Evolutionary conservation across 2,113 vertebrate species (phyloP), one percentile per base, ranked within the genome.

Genomic region (Centrocercus urophasianus): DNA sequence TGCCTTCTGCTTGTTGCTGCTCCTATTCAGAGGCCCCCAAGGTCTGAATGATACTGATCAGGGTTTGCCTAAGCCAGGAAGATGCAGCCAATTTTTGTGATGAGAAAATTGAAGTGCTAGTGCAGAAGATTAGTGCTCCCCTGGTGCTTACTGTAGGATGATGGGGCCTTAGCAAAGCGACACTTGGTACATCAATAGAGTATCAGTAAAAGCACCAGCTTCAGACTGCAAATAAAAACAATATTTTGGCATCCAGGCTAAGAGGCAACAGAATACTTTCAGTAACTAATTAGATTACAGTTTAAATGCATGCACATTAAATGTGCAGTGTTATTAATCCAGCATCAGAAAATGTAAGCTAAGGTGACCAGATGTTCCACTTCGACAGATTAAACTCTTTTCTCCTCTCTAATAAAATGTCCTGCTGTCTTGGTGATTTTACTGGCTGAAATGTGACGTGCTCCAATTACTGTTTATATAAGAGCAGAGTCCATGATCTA

Each of bases 41-140:
- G 89, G 70, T 91, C 81, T 90, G 36, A 84, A 27, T 0, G 3
- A 91, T 25, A 60, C 36, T 76, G 73, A 95, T 88, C 16, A 45
- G 87, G 19, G 38, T 54, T 93, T 81, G 89, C 60, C 61, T 70
- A 76, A 84, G 72, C 47, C 69, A 95, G 75, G 32, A 92, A 88
- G 82, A 74, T 13, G 38, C 94, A 95, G 93, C 66, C 86, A 95
- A 88, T 92, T 97, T 75, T 94, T 83, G 15, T 94, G 94, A 97
- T 88, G 93, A 96, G 81, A 96, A 97, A 95, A 93, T 3, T 27
- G 59, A 96, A 95, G 79, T 59, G 59, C 47, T 96, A 63, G 36
- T 3, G 13, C 19, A 43, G 43, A 87, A 48, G 77, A 76, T 93
- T 91, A 92, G 60, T 71, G 66, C 34, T 66, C 63, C 59, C 32